Conservation (phyloP, 2,888 invertebrate species). For the Yponomeuta sedellus region DNA sequence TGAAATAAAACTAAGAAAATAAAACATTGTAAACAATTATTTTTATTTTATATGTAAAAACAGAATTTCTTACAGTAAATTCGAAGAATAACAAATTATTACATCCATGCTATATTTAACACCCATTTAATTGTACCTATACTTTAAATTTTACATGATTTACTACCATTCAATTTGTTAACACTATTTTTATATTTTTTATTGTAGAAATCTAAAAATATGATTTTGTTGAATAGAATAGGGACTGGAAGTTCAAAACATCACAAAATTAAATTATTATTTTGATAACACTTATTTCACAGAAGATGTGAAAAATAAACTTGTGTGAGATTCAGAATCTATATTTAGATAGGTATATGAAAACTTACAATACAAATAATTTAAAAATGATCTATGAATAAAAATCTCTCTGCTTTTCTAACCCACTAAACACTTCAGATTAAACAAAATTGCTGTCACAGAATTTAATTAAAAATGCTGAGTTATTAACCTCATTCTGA, state of each 20-base stretch:
- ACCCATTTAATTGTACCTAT: conserved; percentile 43
- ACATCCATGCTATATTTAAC: conserved; percentile 33
- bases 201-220: conserved; percentile 5
- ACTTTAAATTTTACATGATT: not conserved
- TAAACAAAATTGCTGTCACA: no score
- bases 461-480: no score
- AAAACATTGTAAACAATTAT: conserved; percentile 49
- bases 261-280: not conserved
- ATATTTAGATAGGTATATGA: not conserved
- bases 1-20: conserved; percentile 32
- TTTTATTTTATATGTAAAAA: conserved; percentile 67
- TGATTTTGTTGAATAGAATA: not conserved
- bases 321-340: not conserved
- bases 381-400: no score
- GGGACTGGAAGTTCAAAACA: not conserved
- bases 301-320: not conserved
- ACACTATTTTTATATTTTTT: not conserved
- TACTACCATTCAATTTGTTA: not conserved
- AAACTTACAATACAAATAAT: no score
- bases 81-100: conserved; percentile 50
- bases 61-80: conserved; percentile 54
- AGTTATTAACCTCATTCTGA: no score
- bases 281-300: not conserved
- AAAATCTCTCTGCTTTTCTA: no score
- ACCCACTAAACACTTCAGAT: no score